Evolutionary conservation across 2,888 invertebrate genomes (phyloP), one percentile per base, ranked within the genome.

Genomic region (Taenaris catops): DNA sequence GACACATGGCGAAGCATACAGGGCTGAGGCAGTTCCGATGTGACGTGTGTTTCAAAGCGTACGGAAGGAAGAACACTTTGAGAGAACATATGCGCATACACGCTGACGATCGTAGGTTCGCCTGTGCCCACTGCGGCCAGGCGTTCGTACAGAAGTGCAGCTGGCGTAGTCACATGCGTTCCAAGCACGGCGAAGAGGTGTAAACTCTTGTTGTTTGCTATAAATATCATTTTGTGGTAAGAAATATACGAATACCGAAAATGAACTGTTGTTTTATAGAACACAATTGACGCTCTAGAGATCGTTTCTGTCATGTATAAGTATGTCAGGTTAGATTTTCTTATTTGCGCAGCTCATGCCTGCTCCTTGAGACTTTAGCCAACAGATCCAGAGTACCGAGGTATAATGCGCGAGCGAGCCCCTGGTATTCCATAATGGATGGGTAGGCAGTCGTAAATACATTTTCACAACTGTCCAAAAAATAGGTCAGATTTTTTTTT

Each of bases 161-260:
- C 34, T 67, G 73, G 46, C 62, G 70, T 8, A 68, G 70, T 5
- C 86, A 86, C 38, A 71, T 81, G 57, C 68, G 73, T 6, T 53
- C 56, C 0, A 63, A 63, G 24, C 64, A 64, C 25, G 52, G 49
- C 2, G 55, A 54, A 23, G 47, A 51, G 11, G 47, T 46, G 6
- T 53, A 45, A 29, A 2, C 2, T 14, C 24, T 8, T 19, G 2
- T 4, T 0, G 7, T 3, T 17, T 2, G 11, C 0, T 8, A 16
- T 14, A 25, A 3, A 4, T 14, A 14, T 14, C 3, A 2, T 14
- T 14, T 14, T 14, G 14, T 14, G 14, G 14, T 14, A 4, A n/a
- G 14, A 14, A 14, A 14, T 14, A 14, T 14, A 14, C 3, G 4
- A 4, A 14, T 4, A 14, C 2, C 4, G 2, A 4, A 14, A 14